Evolutionary conservation across 2,113 vertebrate genomes (phyloP), one percentile per base, ranked within the genome.

Genomic region (Poeciliopsis occidentalis): DNA sequence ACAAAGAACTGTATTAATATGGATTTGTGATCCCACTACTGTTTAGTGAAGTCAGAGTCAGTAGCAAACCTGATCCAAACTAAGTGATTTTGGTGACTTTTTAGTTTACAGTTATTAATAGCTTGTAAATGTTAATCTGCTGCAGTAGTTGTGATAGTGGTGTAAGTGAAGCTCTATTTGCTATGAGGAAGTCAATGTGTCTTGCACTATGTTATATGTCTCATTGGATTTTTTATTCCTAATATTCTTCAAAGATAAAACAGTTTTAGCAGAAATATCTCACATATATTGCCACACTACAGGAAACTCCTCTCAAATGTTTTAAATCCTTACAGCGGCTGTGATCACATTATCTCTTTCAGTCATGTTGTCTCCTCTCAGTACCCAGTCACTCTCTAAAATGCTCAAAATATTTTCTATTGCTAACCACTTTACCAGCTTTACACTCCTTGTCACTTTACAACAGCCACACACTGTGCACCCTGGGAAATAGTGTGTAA

Each of bases 381-480:
- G 75, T 37, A 70, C 75, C 64, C 62, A 75, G 70, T 71, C 77
- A 69, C 75, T 80, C 82, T 76, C 61, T 86, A 68, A 69, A 80
- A 74, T 70, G 34, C 76, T 79, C 64, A 76, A 74, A 73, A 74
- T 62, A 78, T 79, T 84, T 83, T 75, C 74, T 47, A 82, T 73
- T 82, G 87, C 84, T 71, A 86, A 29, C 51, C 61, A 75, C 70
- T 82, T 85, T 78, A 84, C 66, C 74, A 73, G 83, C 83, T 88
- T 82, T 80, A 82, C 88, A 81, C 83, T 79, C 60, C 68, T 31
- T 78, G 78, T 82, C 78, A 80, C 73, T 86, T 63, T 60, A 64
- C 75, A 79, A 61, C 75, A 75, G 79, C 79, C 73, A 65, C 87
- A 78, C 82, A 80, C 89, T 88, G 83, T 86, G 84, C 82, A 92